Percentiles rank a stretch among this genome's conserved stretches.
phyloP scores from a whole-genome alignment of 2,113 vertebrate species.

The Coptodon bakossiorum region DNA sequence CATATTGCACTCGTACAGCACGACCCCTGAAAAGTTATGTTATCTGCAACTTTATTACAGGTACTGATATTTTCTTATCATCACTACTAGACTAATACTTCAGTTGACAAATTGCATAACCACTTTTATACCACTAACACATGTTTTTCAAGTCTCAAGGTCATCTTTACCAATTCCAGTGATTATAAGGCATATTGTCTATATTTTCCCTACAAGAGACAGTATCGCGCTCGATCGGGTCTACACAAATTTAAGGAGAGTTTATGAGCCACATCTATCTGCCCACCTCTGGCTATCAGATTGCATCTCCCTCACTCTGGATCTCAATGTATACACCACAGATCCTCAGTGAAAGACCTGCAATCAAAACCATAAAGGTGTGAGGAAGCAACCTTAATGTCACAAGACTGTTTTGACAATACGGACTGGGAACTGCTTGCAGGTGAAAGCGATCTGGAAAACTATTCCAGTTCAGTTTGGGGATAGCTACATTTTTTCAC shows the following conservation, averaged over 20 bases:
- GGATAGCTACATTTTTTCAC: too few species aligned
- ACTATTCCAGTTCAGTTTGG: too few species aligned
- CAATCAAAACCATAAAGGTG: too few species aligned
- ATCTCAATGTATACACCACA: too few species aligned
- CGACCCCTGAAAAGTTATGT: neutral
- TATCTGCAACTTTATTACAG: neutral
- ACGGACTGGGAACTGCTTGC: too few species aligned
- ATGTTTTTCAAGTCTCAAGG: neutral
- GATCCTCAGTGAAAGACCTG: too few species aligned
- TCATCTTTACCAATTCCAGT: neutral
- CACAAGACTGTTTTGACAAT: too few species aligned
- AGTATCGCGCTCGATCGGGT: neutral
- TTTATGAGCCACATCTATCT: neutral
- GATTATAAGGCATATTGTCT: neutral
- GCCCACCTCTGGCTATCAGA: too few species aligned
- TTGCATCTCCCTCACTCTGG: too few species aligned
- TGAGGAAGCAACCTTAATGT: too few species aligned
- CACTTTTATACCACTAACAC: neutral
- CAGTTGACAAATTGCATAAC: neutral
- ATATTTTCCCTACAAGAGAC: neutral
- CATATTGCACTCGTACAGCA: neutral
- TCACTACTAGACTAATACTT: neutral
- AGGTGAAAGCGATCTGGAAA: too few species aligned
- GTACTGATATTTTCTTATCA: neutral
- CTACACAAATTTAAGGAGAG: neutral